A percentile compares a stretch with the other conserved stretches of the same genome.
Conservation (phyloP, 2,113 vertebrate species). For the Ariopsis seemanni region DNA sequence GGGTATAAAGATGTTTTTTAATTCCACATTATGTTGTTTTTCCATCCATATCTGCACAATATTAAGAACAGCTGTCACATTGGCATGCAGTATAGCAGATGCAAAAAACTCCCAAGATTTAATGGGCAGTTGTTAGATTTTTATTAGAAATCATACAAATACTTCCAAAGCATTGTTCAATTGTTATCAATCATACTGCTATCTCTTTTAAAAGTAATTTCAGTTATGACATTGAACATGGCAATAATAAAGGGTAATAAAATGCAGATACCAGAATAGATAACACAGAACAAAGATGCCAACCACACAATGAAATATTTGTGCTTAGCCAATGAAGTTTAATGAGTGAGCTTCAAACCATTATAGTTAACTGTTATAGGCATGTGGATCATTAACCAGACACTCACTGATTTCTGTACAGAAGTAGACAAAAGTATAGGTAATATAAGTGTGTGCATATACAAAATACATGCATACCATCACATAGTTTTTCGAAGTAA, state of each 20-base stretch:
- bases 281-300: conserved; percentile 8
- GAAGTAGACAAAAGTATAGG: neutral
- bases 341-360: conserved; percentile 24
- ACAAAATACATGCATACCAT: neutral
- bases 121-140: neutral
- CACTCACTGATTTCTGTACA: neutral
- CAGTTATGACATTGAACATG: neutral
- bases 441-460: neutral
- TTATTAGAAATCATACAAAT: neutral
- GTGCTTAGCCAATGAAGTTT: conserved; percentile 12
- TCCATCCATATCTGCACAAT: neutral
- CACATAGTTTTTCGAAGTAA: neutral
- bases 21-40: neutral
- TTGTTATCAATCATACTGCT: neutral
- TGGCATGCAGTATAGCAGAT: neutral
- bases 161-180: neutral
- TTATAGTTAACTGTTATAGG: conserved; percentile 40
- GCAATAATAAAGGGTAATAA: neutral
- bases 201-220: neutral
- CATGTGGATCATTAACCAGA: conserved; percentile 40
- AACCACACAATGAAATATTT: neutral
- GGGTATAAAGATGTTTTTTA: neutral
- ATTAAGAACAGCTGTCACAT: neutral
- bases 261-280: neutral
- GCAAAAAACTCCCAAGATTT: neutral